Conservation (phyloP, 2,797 vertebrate species). For the Halcyon badia region DNA sequence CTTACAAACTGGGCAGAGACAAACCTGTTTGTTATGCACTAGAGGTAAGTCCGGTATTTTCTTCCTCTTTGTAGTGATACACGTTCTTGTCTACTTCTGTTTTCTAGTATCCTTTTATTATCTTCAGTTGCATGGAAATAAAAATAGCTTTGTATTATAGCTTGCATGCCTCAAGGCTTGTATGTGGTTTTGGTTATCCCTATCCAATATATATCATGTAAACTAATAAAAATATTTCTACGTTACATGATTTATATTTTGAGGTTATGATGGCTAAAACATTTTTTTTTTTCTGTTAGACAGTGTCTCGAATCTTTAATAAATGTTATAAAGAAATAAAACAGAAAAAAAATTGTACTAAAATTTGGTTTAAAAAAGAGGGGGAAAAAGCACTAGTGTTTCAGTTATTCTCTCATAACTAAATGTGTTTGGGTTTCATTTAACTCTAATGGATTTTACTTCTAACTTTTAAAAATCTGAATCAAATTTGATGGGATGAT, state of each 20-base stretch:
- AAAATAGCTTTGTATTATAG: not conserved
- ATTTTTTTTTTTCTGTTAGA: not conserved
- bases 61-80: not conserved
- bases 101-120: not conserved
- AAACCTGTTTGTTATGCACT: constrained; percentile 93
- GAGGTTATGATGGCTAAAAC: not conserved
- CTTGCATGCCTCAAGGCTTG: not conserved
- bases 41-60: constrained; percentile 85
- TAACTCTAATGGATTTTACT: not conserved
- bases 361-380: not conserved
- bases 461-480: not conserved
- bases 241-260: not conserved
- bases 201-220: not conserved
- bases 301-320: not conserved
- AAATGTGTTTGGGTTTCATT: not conserved
- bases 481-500: not conserved
- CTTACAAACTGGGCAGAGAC: constrained; percentile 96
- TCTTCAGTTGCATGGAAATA: not conserved
- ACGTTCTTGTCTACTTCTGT: not conserved
- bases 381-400: not conserved
- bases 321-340: not conserved
- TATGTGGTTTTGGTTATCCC: constrained; percentile 1
- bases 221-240: constrained; percentile 8
- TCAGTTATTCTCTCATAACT: not conserved
- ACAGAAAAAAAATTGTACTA: accelerated